Evolutionary conservation across 2,113 vertebrate genomes (phyloP).

Genomic region (Anoplopoma fimbria): DNA sequence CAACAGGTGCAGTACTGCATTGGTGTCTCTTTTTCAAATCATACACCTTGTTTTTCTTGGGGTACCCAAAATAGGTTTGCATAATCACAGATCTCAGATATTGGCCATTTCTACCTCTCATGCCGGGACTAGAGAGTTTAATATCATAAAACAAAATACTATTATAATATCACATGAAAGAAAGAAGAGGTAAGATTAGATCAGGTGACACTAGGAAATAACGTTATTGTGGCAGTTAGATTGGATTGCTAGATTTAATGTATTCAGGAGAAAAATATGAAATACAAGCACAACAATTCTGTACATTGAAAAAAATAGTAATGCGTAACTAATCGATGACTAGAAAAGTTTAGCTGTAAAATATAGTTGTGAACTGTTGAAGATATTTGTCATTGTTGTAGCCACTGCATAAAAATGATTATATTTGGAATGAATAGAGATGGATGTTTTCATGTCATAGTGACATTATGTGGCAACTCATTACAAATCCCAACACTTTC

Average conservation of each 20-base stretch:
- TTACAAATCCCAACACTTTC: background rate
- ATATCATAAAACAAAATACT: background rate
- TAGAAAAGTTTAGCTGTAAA: background rate
- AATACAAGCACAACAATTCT: background rate
- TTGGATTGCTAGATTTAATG: background rate
- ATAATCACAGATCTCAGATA: background rate
- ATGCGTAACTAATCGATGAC: background rate
- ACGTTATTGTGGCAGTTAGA: background rate
- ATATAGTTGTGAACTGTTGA: background rate
- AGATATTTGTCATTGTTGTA: background rate
- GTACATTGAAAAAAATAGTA: background rate
- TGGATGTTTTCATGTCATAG: background rate
- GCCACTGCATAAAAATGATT: background rate
- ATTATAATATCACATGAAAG: background rate
- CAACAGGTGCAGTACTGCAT: slow-evolving; percentile 87
- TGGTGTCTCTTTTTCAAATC: background rate
- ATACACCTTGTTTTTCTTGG: background rate
- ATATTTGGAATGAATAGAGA: background rate
- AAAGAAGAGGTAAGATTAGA: background rate
- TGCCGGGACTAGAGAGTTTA: too few relatives aligned
- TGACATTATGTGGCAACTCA: background rate
- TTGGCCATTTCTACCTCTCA: background rate
- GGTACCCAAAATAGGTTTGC: background rate
- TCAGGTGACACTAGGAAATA: background rate
- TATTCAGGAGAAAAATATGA: background rate